Percentiles rank a stretch among this genome's conserved stretches.
phyloP scores from a whole-genome alignment of 2,113 vertebrate genomes.

The Sinocyclocheilus grahami region DNA sequence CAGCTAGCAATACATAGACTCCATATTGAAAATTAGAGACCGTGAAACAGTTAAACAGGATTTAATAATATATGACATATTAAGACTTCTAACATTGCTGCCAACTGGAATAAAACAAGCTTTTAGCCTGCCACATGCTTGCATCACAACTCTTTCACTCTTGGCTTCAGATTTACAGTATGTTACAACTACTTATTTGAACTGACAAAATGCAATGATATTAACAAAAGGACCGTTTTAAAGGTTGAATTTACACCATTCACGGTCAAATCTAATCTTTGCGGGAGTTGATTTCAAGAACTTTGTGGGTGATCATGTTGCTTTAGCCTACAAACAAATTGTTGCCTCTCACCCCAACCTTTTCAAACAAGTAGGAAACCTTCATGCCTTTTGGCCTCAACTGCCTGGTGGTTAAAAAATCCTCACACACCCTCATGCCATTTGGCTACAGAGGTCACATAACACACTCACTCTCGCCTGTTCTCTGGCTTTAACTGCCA shows the following conservation, averaged over 20 bases:
- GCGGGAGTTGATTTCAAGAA: slow-evolving; percentile 34
- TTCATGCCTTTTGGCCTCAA: slow-evolving; percentile 60
- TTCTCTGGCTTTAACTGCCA: neutral
- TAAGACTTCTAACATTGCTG: slow-evolving; percentile 2
- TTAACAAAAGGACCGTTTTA: neutral
- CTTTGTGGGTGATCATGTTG: slow-evolving; percentile 75
- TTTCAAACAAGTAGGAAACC: slow-evolving; percentile 48
- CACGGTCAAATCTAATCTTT: neutral
- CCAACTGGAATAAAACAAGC: neutral
- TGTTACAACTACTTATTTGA: slow-evolving; percentile 11
- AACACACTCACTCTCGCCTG: neutral
- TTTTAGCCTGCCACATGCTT: neutral
- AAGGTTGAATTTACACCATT: neutral
- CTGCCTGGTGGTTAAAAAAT: slow-evolving; percentile 47
- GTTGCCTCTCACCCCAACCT: slow-evolving; percentile 35
- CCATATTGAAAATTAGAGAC: neutral
- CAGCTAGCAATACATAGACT: neutral
- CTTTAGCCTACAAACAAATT: slow-evolving; percentile 68
- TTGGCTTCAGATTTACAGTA: neutral
- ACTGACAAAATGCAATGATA: neutral
- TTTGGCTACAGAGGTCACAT: slow-evolving; percentile 63
- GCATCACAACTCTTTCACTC: slow-evolving; percentile 21
- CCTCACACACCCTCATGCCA: slow-evolving; percentile 50
- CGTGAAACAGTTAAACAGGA: neutral
- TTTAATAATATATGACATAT: slow-evolving; percentile 20